Percentiles rank a stretch among this genome's conserved stretches.
Conservation (phyloP, 2,113 vertebrate species). For the Zeus faber region DNA sequence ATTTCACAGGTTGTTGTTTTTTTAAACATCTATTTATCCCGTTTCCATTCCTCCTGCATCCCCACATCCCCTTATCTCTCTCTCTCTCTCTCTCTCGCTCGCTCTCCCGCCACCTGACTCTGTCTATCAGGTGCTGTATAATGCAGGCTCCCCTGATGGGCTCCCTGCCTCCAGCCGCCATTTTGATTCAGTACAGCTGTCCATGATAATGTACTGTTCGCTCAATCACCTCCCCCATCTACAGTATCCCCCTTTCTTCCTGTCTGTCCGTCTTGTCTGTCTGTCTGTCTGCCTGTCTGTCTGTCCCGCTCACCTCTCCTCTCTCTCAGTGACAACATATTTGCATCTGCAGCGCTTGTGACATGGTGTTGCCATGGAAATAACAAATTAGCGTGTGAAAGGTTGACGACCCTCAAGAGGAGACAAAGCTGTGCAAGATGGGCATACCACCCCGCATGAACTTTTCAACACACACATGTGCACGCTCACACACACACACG, state of each 20-base stretch:
- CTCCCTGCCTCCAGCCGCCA: slow-evolving; percentile 73
- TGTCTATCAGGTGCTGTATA: slow-evolving; percentile 72
- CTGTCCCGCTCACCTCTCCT: too few species aligned
- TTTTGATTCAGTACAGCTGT: slow-evolving; percentile 81
- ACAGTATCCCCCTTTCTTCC: slow-evolving; percentile 48
- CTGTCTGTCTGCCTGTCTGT: too few species aligned
- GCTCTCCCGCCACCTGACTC: slow-evolving; percentile 32
- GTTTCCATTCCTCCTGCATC: slow-evolving; percentile 22
- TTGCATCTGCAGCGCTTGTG: slow-evolving; percentile 44
- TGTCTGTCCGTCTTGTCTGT: slow-evolving; percentile 25
- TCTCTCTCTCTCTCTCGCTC: slow-evolving; percentile 12
- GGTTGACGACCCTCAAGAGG: slow-evolving; percentile 34
- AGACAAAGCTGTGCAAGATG: slow-evolving; percentile 37
- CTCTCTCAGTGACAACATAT: too few species aligned
- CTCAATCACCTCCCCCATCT: too few species aligned
- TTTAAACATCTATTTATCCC: slow-evolving; percentile 18
- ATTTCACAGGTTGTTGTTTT: slow-evolving; percentile 6
- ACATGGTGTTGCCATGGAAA: slow-evolving; percentile 59
- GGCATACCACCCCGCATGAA: slow-evolving; percentile 8
- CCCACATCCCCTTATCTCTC: slow-evolving; percentile 9
- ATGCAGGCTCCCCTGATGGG: slow-evolving; percentile 67
- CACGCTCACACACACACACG: neutral
- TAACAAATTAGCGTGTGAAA: slow-evolving; percentile 48
- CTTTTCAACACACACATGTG: slow-evolving; percentile 11
- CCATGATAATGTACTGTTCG: slow-evolving; percentile 74